A percentile compares a stretch with the other conserved stretches of the same genome.
Conservation (phyloP, 2,113 vertebrate species). For the Hystrix cristata region DNA sequence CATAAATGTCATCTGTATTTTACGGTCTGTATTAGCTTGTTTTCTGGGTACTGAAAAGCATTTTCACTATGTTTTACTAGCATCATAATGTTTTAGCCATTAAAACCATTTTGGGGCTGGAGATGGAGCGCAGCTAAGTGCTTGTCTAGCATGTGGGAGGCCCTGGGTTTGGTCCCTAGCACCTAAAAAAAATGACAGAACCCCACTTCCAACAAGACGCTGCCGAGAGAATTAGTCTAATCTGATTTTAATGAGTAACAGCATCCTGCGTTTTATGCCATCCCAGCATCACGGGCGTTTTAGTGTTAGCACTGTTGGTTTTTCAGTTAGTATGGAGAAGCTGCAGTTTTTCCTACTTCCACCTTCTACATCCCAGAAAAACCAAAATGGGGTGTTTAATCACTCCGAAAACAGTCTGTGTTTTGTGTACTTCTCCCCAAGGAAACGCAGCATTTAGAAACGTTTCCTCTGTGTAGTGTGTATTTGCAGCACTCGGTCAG, state of each 20-base stretch:
- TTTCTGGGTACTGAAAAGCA: conserved; percentile 86
- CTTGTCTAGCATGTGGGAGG: too few species aligned
- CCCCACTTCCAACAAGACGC: conserved; percentile 84
- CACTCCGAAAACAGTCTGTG: background rate
- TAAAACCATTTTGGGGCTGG: conserved; percentile 61
- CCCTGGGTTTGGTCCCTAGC: too few species aligned
- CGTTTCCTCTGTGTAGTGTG: background rate
- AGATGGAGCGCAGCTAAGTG: background rate
- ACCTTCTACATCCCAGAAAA: background rate
- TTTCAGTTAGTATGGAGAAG: conserved; percentile 59
- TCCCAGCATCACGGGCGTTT: conserved; percentile 46
- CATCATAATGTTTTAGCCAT: conserved; percentile 84
- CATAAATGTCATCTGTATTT: conserved; percentile 86
- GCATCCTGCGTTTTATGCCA: conserved; percentile 80
- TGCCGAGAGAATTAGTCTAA: conserved; percentile 85
- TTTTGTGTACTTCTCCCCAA: conserved; percentile 14
- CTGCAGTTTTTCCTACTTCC: background rate
- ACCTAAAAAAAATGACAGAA: background rate
- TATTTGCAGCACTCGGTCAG: conserved; percentile 40
- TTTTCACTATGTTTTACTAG: conserved; percentile 86
- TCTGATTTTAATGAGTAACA: conserved; percentile 84
- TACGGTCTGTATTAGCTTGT: conserved; percentile 80
- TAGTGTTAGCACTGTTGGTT: background rate
- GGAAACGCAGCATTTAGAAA: conserved; percentile 72
- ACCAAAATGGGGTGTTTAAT: conserved; percentile 64